Conservation (phyloP, 2,113 vertebrate species). For the Oxyura jamaicensis region DNA sequence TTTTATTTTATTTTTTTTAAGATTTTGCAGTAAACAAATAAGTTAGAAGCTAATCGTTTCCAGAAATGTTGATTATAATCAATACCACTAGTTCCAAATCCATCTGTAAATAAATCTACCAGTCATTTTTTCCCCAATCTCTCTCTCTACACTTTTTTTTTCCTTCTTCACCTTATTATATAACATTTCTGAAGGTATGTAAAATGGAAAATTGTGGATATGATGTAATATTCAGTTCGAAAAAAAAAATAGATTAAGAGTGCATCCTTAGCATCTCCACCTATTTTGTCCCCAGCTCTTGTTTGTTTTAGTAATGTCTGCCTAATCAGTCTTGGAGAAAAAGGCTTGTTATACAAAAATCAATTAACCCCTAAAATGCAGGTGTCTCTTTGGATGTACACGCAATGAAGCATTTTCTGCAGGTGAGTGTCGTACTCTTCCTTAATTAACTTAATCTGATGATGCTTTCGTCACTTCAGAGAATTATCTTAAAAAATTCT, state of each 20-base stretch:
- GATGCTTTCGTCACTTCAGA: background rate
- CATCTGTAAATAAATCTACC: background rate
- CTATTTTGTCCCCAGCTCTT: background rate
- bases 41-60: background rate
- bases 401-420: background rate
- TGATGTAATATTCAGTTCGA: background rate
- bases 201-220: background rate
- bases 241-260: background rate
- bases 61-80: background rate
- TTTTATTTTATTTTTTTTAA: background rate
- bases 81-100: background rate
- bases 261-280: background rate
- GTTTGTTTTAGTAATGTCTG: background rate
- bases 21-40: background rate
- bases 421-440: background rate
- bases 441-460: background rate
- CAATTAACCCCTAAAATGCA: background rate
- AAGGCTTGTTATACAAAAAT: background rate
- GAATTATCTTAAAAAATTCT: background rate
- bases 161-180: background rate
- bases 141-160: background rate
- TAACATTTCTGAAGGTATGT: background rate
- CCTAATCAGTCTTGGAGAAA: background rate
- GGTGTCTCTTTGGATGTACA: background rate
- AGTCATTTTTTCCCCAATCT: accelerated